Evolutionary conservation across 2,113 vertebrate genomes (phyloP).

Genomic region (Laticauda colubrina): DNA sequence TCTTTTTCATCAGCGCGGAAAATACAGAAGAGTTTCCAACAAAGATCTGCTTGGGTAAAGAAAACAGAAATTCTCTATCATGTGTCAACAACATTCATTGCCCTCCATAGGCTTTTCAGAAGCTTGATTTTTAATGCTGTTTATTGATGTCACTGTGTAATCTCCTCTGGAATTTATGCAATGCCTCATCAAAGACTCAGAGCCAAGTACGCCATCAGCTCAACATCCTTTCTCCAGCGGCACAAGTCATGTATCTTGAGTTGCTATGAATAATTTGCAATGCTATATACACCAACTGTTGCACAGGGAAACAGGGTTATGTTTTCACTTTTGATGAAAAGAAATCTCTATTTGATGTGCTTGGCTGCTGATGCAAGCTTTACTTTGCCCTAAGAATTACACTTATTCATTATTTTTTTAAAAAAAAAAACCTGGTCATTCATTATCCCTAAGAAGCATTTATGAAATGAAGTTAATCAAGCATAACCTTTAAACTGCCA

Average conservation of each 20-base stretch:
- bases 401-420: background rate
- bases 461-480: background rate
- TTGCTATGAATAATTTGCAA: conserved; percentile 1
- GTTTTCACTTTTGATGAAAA: background rate
- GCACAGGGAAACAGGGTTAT: background rate
- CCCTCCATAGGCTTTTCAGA: conserved; percentile 9
- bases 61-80: conserved; percentile 10
- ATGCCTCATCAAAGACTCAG: conserved; percentile 31
- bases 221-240: background rate
- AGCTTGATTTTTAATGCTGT: conserved; percentile 27
- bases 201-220: conserved; percentile 5
- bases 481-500: background rate
- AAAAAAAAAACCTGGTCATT: background rate
- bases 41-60: background rate
- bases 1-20: background rate
- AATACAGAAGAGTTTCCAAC: background rate
- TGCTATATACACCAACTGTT: background rate
- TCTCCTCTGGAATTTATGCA: conserved; percentile 27
- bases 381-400: conserved; percentile 21
- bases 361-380: background rate
- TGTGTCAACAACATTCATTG: conserved; percentile 10
- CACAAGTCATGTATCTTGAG: conserved; percentile 1
- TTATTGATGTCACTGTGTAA: conserved; percentile 24
- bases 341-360: background rate
- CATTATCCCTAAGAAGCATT: background rate